Evolutionary conservation across 2,888 invertebrate genomes (phyloP).

Genomic region (Hecatera dysodea): DNA sequence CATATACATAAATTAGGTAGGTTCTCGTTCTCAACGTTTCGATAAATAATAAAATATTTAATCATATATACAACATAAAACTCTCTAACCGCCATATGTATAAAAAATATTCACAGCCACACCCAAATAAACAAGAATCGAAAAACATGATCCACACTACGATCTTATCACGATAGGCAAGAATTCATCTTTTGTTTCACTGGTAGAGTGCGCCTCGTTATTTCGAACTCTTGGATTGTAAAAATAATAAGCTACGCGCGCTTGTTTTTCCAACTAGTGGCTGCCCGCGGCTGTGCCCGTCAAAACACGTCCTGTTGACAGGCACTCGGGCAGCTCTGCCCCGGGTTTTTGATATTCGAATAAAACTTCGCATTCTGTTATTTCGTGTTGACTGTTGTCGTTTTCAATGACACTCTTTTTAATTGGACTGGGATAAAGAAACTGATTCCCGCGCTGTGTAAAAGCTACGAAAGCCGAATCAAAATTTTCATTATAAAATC

Average conservation of each 20-base stretch:
- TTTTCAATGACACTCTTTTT: conserved; percentile 30
- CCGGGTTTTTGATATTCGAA: conserved; percentile 31
- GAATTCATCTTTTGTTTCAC: conserved; percentile 50
- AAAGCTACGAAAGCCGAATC: background rate
- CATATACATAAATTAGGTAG: too few species aligned
- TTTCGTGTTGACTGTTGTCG: conserved; percentile 32
- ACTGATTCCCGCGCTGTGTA: background rate
- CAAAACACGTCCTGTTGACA: conserved; percentile 44
- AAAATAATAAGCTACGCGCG: conserved; percentile 60
- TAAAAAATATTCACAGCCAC: too few species aligned
- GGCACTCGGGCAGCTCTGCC: conserved; percentile 19
- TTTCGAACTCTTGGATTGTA: conserved; percentile 59
- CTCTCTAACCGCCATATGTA: too few species aligned
- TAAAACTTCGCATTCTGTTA: conserved; percentile 24
- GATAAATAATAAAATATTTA: too few species aligned
- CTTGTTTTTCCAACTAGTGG: conserved; percentile 49
- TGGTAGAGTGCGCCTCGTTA: conserved; percentile 51
- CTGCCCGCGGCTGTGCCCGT: conserved; percentile 44
- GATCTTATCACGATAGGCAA: conserved; percentile 11
- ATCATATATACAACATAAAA: too few species aligned
- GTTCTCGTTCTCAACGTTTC: too few species aligned
- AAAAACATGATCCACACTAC: conserved; percentile 12
- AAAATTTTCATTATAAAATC: background rate
- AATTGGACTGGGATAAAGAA: conserved; percentile 23
- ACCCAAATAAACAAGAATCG: conserved; percentile 12